phyloP scores from a whole-genome alignment of 2,113 vertebrate genomes.

The Podilymbus podiceps region DNA sequence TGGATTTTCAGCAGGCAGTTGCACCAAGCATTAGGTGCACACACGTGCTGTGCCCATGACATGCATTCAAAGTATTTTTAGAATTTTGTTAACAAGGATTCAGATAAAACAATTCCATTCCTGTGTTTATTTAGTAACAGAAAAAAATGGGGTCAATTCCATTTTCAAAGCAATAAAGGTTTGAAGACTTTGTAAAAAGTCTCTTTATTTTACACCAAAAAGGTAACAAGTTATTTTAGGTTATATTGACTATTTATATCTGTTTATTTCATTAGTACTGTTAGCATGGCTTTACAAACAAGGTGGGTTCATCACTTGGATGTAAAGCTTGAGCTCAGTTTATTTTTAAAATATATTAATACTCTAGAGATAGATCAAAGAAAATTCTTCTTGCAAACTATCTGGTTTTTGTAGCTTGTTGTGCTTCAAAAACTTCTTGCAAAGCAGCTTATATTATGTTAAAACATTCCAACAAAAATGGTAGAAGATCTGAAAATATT shows the following conservation, averaged over 20 bases:
- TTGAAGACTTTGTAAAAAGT: neutral
- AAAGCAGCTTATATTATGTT: neutral
- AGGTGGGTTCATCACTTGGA: neutral
- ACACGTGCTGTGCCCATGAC: neutral
- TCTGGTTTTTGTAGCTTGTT: neutral
- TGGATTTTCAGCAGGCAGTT: neutral
- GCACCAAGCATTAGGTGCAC: neutral
- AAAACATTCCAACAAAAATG: neutral
- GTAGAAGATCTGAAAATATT: neutral
- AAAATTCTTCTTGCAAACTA: neutral
- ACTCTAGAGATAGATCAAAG: conserved; percentile 28
- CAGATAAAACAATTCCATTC: neutral
- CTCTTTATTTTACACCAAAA: neutral
- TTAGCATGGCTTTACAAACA: neutral
- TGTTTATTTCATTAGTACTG: neutral
- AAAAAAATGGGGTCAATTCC: neutral
- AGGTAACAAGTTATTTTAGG: neutral
- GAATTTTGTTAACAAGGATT: neutral
- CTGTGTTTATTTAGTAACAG: neutral
- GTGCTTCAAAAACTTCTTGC: neutral
- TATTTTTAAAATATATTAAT: conserved; percentile 26
- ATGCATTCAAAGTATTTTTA: neutral
- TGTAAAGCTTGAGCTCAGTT: neutral
- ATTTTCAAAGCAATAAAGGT: neutral
- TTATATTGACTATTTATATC: neutral